phyloP scores from a whole-genome alignment of 2,797 vertebrate species.

The Acanthopagrus latus region DNA sequence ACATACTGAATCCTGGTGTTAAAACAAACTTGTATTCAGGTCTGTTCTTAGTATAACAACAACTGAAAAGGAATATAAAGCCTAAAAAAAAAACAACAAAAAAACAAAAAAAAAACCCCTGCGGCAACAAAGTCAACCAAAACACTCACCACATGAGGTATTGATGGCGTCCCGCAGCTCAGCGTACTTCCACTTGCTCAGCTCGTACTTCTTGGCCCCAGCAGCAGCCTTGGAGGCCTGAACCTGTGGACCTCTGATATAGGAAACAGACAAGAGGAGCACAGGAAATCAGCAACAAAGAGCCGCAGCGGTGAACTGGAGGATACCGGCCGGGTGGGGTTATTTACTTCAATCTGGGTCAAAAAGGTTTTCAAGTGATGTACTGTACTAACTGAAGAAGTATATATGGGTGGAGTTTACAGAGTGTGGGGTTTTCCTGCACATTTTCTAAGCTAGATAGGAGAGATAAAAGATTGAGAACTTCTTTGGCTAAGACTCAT shows the following conservation, averaged over 20 bases:
- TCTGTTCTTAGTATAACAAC: too few relatives aligned
- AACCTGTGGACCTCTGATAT: slow-evolving; percentile 90
- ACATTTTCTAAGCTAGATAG: not conserved
- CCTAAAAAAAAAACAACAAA: too few relatives aligned
- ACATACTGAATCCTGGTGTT: not conserved
- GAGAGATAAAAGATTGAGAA: not conserved
- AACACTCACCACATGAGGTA: slow-evolving; percentile 94
- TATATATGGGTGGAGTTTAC: slow-evolving; percentile 48
- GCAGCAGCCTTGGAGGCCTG: slow-evolving; percentile 94
- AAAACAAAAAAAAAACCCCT: too few relatives aligned
- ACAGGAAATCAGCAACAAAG: slow-evolving; percentile 41
- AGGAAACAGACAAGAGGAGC: slow-evolving; percentile 30
- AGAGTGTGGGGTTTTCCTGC: not conserved
- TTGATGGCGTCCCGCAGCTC: slow-evolving; percentile 98
- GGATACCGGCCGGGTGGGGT: slow-evolving; percentile 3
- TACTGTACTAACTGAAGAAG: not conserved
- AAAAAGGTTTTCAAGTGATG: not conserved
- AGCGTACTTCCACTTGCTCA: slow-evolving; percentile 99
- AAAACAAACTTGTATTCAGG: not conserved
- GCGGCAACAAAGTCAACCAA: not conserved
- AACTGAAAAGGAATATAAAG: too few relatives aligned
- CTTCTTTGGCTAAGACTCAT: not conserved
- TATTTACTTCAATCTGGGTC: not conserved
- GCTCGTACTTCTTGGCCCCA: slow-evolving; percentile 93
- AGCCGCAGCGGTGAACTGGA: not conserved